These are phyloP conservation scores for Eulemur coronatus DNA, from an alignment of 2,797 vertebrate genomes.

Conservation along the genomic window DNA sequence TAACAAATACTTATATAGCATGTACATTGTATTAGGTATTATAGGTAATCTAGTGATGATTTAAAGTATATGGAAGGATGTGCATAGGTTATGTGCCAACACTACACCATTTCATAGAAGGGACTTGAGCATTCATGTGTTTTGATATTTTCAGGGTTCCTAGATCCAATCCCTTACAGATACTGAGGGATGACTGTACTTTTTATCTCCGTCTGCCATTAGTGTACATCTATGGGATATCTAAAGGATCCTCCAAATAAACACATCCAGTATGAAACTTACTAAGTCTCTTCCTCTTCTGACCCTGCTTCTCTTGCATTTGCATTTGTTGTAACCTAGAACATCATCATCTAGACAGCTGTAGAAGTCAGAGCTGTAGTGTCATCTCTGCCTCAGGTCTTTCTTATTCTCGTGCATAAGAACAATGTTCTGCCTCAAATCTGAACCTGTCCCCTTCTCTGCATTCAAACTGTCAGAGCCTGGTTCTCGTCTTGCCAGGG, in stretches of 20 bases:
- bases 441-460: neutral
- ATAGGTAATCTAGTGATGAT: neutral
- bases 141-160: neutral
- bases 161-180: neutral
- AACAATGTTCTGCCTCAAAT: neutral
- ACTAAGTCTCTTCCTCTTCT: too few species aligned
- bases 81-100: neutral
- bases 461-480: neutral
- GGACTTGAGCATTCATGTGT: neutral
- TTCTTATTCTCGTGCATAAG: neutral
- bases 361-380: rapidly evolving
- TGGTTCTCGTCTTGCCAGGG: neutral
- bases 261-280: neutral
- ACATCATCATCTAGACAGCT: rapidly evolving
- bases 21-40: neutral
- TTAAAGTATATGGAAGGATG: neutral
- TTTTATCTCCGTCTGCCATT: neutral
- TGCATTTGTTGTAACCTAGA: neutral
- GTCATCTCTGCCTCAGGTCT: neutral
- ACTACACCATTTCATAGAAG: neutral
- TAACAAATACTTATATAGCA: neutral
- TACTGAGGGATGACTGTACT: neutral
- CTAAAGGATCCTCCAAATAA: neutral
- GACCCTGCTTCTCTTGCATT: neutral
- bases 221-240: neutral